A percentile compares a stretch with the other conserved stretches of the same genome.
Conservation (phyloP, 2,797 vertebrate species). For the Crocodylus rhombifer region DNA sequence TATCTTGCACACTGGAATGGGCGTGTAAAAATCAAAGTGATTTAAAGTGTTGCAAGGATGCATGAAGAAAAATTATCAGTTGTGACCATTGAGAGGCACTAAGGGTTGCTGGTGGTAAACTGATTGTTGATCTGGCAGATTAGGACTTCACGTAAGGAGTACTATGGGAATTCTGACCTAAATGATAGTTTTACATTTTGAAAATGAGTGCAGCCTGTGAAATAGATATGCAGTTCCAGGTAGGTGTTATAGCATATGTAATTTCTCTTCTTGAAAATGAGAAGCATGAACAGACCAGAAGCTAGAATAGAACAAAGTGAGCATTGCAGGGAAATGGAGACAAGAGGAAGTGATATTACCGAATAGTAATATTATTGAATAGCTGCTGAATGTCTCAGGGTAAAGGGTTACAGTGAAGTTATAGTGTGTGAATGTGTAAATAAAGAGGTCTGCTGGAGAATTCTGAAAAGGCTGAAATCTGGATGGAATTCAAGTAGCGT, state of each 20-base stretch:
- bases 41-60: background rate
- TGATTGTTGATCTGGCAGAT: background rate
- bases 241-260: background rate
- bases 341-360: background rate
- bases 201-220: background rate
- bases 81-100: background rate
- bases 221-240: background rate
- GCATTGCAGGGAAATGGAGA: background rate
- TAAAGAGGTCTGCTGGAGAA: background rate
- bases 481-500: background rate
- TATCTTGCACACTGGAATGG: background rate
- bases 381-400: too few relatives aligned
- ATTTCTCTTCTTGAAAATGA: background rate
- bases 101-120: background rate
- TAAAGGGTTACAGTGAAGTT: background rate
- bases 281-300: background rate
- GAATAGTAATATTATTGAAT: background rate
- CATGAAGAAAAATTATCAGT: background rate
- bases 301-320: background rate
- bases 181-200: background rate
- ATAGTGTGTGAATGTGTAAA: background rate
- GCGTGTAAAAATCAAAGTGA: too few relatives aligned
- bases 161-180: background rate
- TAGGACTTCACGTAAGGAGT: background rate
- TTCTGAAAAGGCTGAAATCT: background rate